Evolutionary conservation across 2,797 vertebrate genomes (phyloP), one percentile per base, ranked within the genome.

Genomic region (Argya squamiceps): DNA sequence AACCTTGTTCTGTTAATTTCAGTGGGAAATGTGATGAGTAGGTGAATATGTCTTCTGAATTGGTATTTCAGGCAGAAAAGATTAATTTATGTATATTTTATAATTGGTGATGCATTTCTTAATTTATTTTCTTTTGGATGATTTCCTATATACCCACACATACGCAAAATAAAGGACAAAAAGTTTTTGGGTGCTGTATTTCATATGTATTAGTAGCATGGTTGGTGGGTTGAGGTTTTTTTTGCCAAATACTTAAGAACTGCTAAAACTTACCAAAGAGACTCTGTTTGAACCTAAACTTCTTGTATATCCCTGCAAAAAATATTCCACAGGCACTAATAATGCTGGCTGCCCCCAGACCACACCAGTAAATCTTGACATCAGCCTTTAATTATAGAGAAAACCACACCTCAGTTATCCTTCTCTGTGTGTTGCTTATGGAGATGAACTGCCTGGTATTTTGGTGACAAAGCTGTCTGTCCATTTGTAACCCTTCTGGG

Each of bases 21-120:
- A 77, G 92, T 83, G 92, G 77, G 92, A 93, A 93, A 87, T 89
- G 93, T 95, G 93, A 84, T 95, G 84, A 84, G 94, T 95, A 96
- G 95, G 90, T 92, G 95, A 95, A 22, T 67, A 53, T 56, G 90
- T 79, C 77, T 74, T 50, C 86, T 84, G 69, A 94, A 73, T 4
- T 87, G 92, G 78, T 74, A 94, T 93, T 95, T 96, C 43, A 84
- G 63, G 41, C 50, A 91, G 50, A 75, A 93, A 94, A 82, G 63
- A 93, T 69, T 88, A 88, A 86, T 94, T 43, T 90, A 82, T 93
- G 49, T 30, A 41, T 93, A 70, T 94, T 59, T 79, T 70, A 87
- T 87, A 95, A 88, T 67, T 79, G 70, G 32, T 67, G 77, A 84
- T 87, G 32, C 47, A 76, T 90, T 93, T 81, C 80, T 67, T 75